These are phyloP conservation scores for Hormiphora californensis DNA, from an alignment of 37 sponge, comb jelly and placozoan genomes.

Conservation along the genomic window DNA sequence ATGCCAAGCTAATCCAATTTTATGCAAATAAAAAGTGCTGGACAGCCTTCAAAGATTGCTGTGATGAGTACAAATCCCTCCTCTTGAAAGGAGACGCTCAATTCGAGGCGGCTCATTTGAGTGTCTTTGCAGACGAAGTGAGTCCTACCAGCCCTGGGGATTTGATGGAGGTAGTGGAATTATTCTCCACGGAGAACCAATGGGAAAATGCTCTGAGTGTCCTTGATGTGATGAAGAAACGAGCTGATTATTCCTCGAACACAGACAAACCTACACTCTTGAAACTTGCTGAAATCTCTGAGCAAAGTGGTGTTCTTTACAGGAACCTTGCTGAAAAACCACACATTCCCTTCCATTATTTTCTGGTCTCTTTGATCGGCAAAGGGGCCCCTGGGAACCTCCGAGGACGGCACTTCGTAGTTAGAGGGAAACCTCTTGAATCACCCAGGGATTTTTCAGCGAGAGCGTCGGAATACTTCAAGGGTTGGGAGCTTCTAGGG, in stretches of 20 bases:
- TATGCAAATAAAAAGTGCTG: constrained; percentile 19
- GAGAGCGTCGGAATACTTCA: no score
- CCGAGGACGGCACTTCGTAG: constrained; percentile 4
- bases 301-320: neutral
- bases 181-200: constrained; percentile 3
- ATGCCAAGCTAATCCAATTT: neutral
- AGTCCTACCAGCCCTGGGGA: no score
- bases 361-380: neutral
- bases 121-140: neutral
- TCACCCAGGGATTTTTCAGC: neutral
- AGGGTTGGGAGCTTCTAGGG: no score
- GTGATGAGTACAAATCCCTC: neutral
- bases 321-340: constrained; percentile 44
- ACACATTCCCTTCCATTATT: constrained; percentile 9
- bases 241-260: neutral
- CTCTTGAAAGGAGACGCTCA: neutral
- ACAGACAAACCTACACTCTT: neutral
- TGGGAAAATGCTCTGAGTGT: constrained; percentile 10
- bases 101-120: constrained; percentile 24
- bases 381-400: neutral
- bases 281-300: neutral
- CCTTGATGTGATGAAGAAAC: neutral
- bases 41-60: neutral
- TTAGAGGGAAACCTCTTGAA: constrained; percentile 7
- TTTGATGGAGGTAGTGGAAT: neutral